A percentile compares a stretch with the other conserved stretches of the same genome.
These are phyloP conservation scores for Oegoconia quadripuncta DNA, from an alignment of 2,888 invertebrate species.

Conservation along the genomic window DNA sequence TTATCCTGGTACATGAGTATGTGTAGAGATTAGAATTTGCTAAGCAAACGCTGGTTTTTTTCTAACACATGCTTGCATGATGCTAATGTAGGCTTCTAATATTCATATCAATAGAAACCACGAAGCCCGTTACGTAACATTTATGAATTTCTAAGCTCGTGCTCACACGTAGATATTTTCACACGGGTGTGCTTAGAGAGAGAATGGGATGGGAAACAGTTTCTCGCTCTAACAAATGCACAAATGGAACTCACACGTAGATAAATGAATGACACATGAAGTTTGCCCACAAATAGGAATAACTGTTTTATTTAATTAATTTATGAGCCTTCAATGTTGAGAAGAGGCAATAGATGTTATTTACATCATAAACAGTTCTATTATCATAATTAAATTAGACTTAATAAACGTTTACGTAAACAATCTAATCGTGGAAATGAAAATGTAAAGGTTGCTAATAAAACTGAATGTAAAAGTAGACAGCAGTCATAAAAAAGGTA, in stretches of 20 bases:
- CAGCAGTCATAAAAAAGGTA: no score
- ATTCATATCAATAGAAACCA: no score
- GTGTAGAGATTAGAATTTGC: constrained; percentile 79
- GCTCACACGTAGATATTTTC: constrained; percentile 10
- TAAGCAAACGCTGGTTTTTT: constrained; percentile 73
- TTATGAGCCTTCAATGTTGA: no score
- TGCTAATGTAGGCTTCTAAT: constrained; percentile 48
- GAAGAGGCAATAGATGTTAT: not conserved
- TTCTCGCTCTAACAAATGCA: constrained; percentile 17
- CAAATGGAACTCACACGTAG: constrained; percentile 24
- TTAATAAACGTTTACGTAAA: not conserved
- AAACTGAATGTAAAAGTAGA: no score
- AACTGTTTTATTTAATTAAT: no score
- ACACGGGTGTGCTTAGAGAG: constrained; percentile 23
- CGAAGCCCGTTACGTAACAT: no score
- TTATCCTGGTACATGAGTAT: constrained; percentile 70
- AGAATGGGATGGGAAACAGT: constrained; percentile 16
- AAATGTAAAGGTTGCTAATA: no score
- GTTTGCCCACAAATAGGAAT: no score
- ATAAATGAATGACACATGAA: no score
- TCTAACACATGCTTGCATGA: constrained; percentile 58
- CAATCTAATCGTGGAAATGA: not conserved
- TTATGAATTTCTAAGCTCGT: constrained; percentile 15
- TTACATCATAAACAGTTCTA: not conserved
- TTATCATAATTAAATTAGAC: not conserved